Percentiles rank a stretch among this genome's conserved stretches.
Conservation (phyloP, 2,113 vertebrate species). For the Caloenas nicobarica region DNA sequence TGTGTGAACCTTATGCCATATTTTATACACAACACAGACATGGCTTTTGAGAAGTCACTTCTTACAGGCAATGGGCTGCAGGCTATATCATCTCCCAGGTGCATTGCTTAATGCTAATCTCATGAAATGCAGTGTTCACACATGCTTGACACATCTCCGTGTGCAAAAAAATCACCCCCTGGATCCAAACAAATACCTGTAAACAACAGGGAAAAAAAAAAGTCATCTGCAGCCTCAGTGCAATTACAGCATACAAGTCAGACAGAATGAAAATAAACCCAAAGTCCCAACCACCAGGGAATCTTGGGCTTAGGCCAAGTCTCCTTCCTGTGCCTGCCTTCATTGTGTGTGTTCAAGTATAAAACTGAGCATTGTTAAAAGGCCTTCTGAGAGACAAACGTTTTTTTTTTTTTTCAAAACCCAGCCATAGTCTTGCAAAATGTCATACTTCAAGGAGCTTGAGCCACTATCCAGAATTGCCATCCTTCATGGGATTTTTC, state of each 20-base stretch:
- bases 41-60: not conserved
- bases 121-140: constrained; percentile 23
- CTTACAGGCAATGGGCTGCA: not conserved
- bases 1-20: not conserved
- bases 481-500: not conserved
- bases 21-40: not conserved
- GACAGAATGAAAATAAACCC: constrained; percentile 12
- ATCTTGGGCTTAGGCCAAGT: constrained; percentile 11
- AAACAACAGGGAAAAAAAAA: not conserved
- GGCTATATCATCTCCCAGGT: constrained; percentile 46
- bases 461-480: not conserved
- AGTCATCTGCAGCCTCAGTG: not conserved
- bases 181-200: constrained; percentile 30
- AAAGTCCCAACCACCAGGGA: not conserved
- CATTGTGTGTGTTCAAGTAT: constrained; percentile 24
- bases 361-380: constrained; percentile 38
- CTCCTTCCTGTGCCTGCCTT: constrained; percentile 14
- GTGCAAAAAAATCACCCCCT: not conserved
- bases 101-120: constrained; percentile 25
- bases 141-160: not conserved
- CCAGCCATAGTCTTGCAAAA: constrained; percentile 14
- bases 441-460: constrained; percentile 11
- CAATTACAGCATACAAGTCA: not conserved
- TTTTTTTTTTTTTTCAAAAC: not conserved
- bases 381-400: constrained; percentile 26